Evolutionary conservation across 2,113 vertebrate genomes (phyloP).

Genomic region (Tor tambroides): DNA sequence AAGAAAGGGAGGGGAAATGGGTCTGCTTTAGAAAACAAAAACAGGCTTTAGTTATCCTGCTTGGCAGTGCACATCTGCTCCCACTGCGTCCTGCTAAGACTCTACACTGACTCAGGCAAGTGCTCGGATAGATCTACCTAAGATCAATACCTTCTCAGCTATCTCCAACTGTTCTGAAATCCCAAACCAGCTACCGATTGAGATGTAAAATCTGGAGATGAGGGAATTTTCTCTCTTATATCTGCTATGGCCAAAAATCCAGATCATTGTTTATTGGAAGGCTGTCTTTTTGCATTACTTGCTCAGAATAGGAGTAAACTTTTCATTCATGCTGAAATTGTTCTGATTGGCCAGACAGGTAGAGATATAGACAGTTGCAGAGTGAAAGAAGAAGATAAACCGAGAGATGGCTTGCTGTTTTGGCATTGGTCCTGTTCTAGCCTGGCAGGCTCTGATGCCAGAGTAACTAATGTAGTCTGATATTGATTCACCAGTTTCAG

Average conservation of each 20-base stretch:
- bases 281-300: background rate
- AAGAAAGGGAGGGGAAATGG: slow-evolving; percentile 15
- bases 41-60: slow-evolving; percentile 72
- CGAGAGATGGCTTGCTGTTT: slow-evolving; percentile 59
- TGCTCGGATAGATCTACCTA: background rate
- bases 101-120: background rate
- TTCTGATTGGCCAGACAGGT: slow-evolving; percentile 14
- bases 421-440: slow-evolving; percentile 70
- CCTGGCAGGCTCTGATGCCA: slow-evolving; percentile 64
- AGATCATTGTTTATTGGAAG: background rate
- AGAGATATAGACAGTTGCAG: slow-evolving; percentile 44
- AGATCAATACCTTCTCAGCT: slow-evolving; percentile 20
- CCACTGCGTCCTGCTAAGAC: slow-evolving; percentile 3
- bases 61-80: slow-evolving; percentile 54
- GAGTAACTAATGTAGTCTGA: slow-evolving; percentile 71
- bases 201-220: slow-evolving; percentile 1
- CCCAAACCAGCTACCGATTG: slow-evolving; percentile 11
- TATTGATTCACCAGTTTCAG: slow-evolving; percentile 70
- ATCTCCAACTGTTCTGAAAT: slow-evolving; percentile 3
- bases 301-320: background rate
- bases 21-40: slow-evolving; percentile 66
- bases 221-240: background rate
- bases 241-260: background rate
- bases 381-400: slow-evolving; percentile 55
- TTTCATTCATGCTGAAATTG: slow-evolving; percentile 5